Evolutionary conservation across 2,797 vertebrate species (phyloP).

Genomic region (Odontamblyopus rebecca): DNA sequence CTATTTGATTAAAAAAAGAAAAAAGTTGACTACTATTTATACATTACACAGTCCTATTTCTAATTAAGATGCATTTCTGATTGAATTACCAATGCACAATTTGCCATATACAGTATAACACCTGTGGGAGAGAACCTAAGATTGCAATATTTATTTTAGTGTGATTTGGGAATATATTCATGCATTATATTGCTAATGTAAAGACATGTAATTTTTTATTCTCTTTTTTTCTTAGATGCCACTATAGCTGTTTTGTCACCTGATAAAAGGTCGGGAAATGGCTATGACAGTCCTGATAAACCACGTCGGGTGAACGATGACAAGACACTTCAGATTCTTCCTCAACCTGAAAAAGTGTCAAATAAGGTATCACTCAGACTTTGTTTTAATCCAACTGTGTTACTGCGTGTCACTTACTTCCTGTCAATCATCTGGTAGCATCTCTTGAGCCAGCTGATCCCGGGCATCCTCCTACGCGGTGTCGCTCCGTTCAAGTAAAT

Average conservation of each 20-base stretch:
- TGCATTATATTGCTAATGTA: not conserved
- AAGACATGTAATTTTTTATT: not conserved
- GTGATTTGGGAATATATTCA: not conserved
- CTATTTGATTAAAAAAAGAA: no score
- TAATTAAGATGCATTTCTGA: no score
- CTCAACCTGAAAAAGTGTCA: slow-evolving; percentile 77
- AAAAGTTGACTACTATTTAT: no score
- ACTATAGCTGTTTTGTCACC: slow-evolving; percentile 67
- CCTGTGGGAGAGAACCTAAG: no score
- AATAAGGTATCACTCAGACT: not conserved
- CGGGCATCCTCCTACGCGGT: slow-evolving; percentile 91
- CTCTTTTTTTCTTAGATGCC: not conserved
- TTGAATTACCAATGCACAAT: no score
- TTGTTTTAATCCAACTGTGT: rapidly evolving
- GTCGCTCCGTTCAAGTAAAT: slow-evolving; percentile 95
- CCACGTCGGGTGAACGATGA: slow-evolving; percentile 95
- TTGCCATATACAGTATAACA: no score
- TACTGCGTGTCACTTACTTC: slow-evolving; percentile 72
- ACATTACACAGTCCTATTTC: no score
- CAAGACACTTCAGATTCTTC: slow-evolving; percentile 95
- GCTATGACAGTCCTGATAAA: slow-evolving; percentile 95
- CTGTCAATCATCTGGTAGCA: slow-evolving; percentile 99
- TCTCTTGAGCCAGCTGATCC: slow-evolving; percentile 94
- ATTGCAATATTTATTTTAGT: not conserved
- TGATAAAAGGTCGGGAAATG: slow-evolving; percentile 96